Percentiles rank a stretch among this genome's conserved stretches.
phyloP scores from a whole-genome alignment of 64 coral and sea anemone species.

The Hydrozoanthus tunicans region DNA sequence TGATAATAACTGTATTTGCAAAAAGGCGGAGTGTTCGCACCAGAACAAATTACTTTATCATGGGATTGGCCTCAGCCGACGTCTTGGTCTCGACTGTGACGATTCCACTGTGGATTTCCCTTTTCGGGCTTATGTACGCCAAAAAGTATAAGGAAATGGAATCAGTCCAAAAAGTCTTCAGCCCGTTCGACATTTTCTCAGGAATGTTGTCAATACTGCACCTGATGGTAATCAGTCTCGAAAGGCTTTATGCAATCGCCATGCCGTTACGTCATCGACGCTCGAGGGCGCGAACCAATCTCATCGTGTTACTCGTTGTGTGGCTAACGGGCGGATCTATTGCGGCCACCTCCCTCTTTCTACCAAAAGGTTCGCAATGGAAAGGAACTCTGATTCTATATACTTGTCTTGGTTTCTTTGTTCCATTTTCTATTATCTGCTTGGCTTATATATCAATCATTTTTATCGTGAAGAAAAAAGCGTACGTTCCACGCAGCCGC shows the following conservation, averaged over 20 bases:
- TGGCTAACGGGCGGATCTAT: conserved; percentile 64
- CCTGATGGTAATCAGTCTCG: conserved; percentile 86
- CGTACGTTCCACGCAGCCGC: conserved; percentile 62
- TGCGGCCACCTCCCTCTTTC: conserved; percentile 68
- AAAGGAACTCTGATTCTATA: conserved; percentile 83
- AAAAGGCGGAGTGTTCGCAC: conserved; percentile 83
- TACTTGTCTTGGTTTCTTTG: conserved; percentile 79
- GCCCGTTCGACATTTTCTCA: conserved; percentile 84
- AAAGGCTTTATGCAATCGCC: conserved; percentile 81
- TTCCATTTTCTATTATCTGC: conserved; percentile 78
- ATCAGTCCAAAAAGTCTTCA: conserved; percentile 60
- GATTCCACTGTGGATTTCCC: conserved; percentile 70
- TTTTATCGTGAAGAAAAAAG: conserved; percentile 68
- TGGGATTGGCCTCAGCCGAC: conserved; percentile 78
- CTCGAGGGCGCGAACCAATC: conserved; percentile 39
- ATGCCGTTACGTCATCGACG: conserved; percentile 81
- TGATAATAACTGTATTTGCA: conserved; percentile 85
- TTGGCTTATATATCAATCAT: conserved; percentile 74
- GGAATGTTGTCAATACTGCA: conserved; percentile 90
- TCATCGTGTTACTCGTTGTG: conserved; percentile 51
- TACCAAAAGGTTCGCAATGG: conserved; percentile 83
- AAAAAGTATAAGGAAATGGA: conserved; percentile 33
- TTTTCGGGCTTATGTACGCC: conserved; percentile 58
- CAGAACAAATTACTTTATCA: conserved; percentile 86
- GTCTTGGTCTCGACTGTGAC: conserved; percentile 70